Evolutionary conservation across 2,113 vertebrate species (phyloP).

Genomic region (Petromus typicus): DNA sequence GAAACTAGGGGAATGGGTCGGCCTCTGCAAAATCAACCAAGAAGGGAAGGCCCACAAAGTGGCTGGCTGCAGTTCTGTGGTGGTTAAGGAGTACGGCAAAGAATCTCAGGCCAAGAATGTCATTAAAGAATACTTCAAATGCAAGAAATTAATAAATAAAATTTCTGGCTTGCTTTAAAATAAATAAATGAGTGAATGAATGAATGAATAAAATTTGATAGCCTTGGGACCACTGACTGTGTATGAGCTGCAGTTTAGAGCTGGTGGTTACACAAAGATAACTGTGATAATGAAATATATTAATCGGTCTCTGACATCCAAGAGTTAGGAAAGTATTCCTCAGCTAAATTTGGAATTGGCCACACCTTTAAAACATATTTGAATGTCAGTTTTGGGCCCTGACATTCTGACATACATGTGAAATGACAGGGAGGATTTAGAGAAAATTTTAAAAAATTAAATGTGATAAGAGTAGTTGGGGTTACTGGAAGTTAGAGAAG

Average conservation of each 20-base stretch:
- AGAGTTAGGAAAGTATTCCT: conserved; percentile 73
- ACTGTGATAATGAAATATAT: conserved; percentile 72
- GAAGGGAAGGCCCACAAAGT: conserved; percentile 99
- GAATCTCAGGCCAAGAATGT: too few species aligned
- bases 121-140: too few species aligned
- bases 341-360: conserved; percentile 77
- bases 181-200: too few species aligned
- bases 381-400: conserved; percentile 44
- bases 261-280: conserved; percentile 59
- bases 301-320: conserved; percentile 77
- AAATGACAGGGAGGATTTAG: conserved; percentile 13
- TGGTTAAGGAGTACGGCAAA: too few species aligned
- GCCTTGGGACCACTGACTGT: conserved; percentile 39
- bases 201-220: too few species aligned
- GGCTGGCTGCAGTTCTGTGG: conserved; percentile 99
- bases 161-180: too few species aligned
- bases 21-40: conserved; percentile 99
- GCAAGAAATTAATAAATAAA: too few species aligned
- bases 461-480: background rate
- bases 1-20: conserved; percentile 99
- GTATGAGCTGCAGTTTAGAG: conserved; percentile 53
- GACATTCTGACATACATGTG: conserved; percentile 48
- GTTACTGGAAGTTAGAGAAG: conserved; percentile 42
- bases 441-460: background rate
- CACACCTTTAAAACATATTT: conserved; percentile 48